phyloP scores from a whole-genome alignment of 1,140 invertebrate genomes.

The Temnothorax longispinosus region DNA sequence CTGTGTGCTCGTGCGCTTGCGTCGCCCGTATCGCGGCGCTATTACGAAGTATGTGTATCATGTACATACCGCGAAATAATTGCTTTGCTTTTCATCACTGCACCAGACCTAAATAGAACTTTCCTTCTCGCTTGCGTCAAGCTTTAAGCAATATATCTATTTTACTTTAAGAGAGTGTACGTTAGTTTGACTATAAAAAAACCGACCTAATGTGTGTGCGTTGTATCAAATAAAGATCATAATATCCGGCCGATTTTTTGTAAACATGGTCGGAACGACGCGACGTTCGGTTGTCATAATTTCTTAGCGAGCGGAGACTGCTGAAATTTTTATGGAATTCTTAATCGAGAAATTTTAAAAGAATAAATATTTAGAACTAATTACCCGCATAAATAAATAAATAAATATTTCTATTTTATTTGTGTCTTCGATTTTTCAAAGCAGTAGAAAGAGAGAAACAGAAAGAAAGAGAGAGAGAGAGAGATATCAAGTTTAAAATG shows the following conservation, averaged over 20 bases:
- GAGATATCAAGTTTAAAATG: background rate
- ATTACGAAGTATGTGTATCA: background rate
- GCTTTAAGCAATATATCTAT: no score
- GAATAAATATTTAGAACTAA: no score
- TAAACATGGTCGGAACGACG: background rate
- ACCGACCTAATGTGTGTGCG: background rate
- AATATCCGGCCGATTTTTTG: background rate
- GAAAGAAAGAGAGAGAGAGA: background rate
- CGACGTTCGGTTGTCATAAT: background rate
- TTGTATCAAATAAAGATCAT: conserved; percentile 5
- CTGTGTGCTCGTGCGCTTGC: background rate
- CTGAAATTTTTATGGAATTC: background rate
- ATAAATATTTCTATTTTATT: background rate
- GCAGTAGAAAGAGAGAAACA: no score
- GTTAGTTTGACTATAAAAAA: no score
- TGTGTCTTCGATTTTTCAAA: background rate
- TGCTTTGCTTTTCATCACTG: no score
- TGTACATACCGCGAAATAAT: background rate
- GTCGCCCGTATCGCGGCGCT: background rate
- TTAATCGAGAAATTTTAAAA: background rate
- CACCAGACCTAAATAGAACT: no score
- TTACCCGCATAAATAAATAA: background rate
- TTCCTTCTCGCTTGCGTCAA: background rate
- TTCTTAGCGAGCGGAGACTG: background rate
- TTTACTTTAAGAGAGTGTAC: no score